Percentiles rank a stretch among this genome's conserved stretches.
These are phyloP conservation scores for Cybosia mesomella DNA, from an alignment of 2,888 invertebrate species.

Conservation along the genomic window DNA sequence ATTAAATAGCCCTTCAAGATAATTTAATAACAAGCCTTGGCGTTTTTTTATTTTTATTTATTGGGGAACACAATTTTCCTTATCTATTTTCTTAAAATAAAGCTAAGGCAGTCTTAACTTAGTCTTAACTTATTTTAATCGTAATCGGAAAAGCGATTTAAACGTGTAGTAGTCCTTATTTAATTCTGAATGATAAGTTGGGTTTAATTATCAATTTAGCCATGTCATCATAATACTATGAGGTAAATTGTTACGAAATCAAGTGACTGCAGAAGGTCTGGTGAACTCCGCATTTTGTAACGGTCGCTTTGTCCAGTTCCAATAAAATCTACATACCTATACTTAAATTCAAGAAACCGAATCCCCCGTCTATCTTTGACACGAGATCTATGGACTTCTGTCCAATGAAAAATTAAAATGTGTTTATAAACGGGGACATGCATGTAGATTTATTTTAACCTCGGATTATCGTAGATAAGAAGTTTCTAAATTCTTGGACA, in stretches of 20 bases:
- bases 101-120: no score
- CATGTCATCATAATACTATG: not conserved
- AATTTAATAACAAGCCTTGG: no score
- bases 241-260: not conserved
- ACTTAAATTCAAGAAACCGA: slow-evolving; percentile 30
- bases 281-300: not conserved
- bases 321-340: not conserved
- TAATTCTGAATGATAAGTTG: not conserved
- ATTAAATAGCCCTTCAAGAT: no score
- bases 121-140: no score
- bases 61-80: no score
- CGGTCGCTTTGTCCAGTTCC: not conserved
- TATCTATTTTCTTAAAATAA: no score
- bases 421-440: slow-evolving; percentile 12
- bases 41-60: no score
- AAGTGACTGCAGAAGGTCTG: not conserved
- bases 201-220: not conserved
- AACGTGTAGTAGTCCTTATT: not conserved
- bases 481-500: slow-evolving; percentile 29
- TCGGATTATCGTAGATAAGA: slow-evolving; percentile 17
- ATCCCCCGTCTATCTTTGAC: slow-evolving; percentile 7
- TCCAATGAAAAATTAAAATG: slow-evolving; percentile 18
- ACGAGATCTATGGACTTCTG: slow-evolving; percentile 15
- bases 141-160: no score
- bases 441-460: slow-evolving; percentile 16